Evolutionary conservation across 2,797 vertebrate genomes (phyloP), one percentile per base, ranked within the genome.

Genomic region (Leucoraja ocellata): DNA sequence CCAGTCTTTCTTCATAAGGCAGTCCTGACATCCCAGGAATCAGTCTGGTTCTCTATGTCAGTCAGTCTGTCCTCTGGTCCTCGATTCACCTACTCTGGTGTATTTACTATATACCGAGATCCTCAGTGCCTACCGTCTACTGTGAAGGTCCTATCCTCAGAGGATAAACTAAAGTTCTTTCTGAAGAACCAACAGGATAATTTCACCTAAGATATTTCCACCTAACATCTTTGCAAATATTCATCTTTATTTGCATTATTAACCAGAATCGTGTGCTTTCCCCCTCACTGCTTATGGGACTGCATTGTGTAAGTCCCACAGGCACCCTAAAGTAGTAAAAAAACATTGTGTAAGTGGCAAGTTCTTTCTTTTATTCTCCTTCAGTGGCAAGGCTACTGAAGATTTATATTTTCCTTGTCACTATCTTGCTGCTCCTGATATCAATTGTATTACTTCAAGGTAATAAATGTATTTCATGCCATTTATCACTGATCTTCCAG

Each of bases 401-500:
- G 61, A 88, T 36, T 88, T 65, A 65, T 88, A 65, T 65, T 65
- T 88, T 88, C 25, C 28, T 16, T 32, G 84, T 88, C 84, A 88
- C n/a, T 2, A 21, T 88, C n/a, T 65, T 32, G 58, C 61, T 88
- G 63, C 84, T 88, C 65, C 28, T 65, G 84, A 65, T 88, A 88
- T 65, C 84, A 88, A n/a, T 65, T 88, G 63, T 88, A 88, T 88
- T 88, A n/a, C 58, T 65, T 65, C 58, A 88, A 88, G 61, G 84
- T 88, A 88, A 88, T 88, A 88, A 88, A 88, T 88, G 63, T 88
- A 88, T 88, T 88, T 88, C 14, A 88, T 65, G 65, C 84, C 84
- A 88, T 88, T 88, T 88, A 65, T 88, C 84, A 65, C 61, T 32
- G 61, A 63, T 88, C 84, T 65, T 88, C 61, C 28, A 65, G 61